These are phyloP conservation scores for Apis mellifera DNA, from an alignment of 1,140 invertebrate genomes.

Conservation along the genomic window DNA sequence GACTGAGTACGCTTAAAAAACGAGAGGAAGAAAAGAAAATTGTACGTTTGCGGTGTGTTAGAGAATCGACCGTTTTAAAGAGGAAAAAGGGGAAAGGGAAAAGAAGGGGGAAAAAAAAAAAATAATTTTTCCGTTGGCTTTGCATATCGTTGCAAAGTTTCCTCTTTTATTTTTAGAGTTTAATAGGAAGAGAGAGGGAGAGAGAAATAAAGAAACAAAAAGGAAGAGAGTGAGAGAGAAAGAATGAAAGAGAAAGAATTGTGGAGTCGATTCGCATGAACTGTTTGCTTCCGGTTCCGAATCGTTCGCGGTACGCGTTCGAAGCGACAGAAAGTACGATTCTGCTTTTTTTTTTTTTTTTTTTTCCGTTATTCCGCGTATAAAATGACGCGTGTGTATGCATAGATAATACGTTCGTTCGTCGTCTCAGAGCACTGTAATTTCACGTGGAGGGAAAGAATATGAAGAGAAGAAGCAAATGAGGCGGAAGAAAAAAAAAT, in stretches of 20 bases:
- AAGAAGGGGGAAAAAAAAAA: background rate
- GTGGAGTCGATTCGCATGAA: background rate
- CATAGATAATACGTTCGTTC: background rate
- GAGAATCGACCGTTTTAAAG: background rate
- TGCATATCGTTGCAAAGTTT: slow-evolving; percentile 1
- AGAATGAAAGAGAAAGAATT: background rate
- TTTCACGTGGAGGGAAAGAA: slow-evolving; percentile 41
- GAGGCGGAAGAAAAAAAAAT: background rate
- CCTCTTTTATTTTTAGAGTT: background rate
- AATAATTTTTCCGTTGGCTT: background rate
- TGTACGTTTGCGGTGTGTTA: slow-evolving; percentile 5
- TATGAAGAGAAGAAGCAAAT: background rate
- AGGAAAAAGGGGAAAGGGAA: background rate
- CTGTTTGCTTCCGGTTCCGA: background rate
- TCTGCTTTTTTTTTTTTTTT: slow-evolving; percentile 6
- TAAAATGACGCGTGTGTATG: background rate
- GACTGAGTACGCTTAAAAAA: slow-evolving; percentile 55
- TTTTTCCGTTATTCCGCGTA: slow-evolving; percentile 7
- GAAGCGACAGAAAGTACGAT: slow-evolving; percentile 6
- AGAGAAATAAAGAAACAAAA: background rate
- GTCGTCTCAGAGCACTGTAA: slow-evolving; percentile 27
- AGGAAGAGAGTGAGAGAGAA: background rate
- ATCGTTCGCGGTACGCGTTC: background rate
- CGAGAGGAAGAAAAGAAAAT: slow-evolving; percentile 12
- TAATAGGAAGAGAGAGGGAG: background rate